These are phyloP conservation scores for Orius insidiosus DNA, from an alignment of 1,140 invertebrate genomes.

Conservation along the genomic window DNA sequence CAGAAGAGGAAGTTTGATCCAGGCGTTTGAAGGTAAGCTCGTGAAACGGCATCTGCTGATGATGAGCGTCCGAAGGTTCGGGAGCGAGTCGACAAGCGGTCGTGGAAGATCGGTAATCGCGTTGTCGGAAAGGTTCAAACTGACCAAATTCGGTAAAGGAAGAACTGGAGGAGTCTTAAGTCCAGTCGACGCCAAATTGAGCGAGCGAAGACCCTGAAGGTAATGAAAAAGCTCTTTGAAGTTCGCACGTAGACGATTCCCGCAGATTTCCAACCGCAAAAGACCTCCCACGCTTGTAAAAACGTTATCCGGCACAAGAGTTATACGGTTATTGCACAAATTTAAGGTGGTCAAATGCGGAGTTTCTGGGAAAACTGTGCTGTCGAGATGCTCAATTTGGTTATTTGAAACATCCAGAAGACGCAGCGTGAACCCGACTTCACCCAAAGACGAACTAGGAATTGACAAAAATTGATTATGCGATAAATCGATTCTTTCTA, in stretches of 20 bases:
- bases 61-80: slow-evolving; percentile 41
- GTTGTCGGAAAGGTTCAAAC: slow-evolving; percentile 59
- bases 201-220: slow-evolving; percentile 55
- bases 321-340: slow-evolving; percentile 62
- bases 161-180: slow-evolving; percentile 52
- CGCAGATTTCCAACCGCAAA: slow-evolving; percentile 58
- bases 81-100: slow-evolving; percentile 38
- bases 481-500: slow-evolving; percentile 63
- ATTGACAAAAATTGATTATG: slow-evolving; percentile 59
- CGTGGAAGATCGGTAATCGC: slow-evolving; percentile 41
- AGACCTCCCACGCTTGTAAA: slow-evolving; percentile 65
- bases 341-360: slow-evolving; percentile 58
- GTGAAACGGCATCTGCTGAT: slow-evolving; percentile 46
- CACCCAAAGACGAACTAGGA: slow-evolving; percentile 47
- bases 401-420: slow-evolving; percentile 64
- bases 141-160: slow-evolving; percentile 48
- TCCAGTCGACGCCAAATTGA: slow-evolving; percentile 55
- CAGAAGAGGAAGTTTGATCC: slow-evolving; percentile 34
- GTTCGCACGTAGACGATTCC: slow-evolving; percentile 65
- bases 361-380: slow-evolving; percentile 66
- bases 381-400: slow-evolving; percentile 69
- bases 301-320: slow-evolving; percentile 72
- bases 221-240: slow-evolving; percentile 79
- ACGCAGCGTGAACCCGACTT: slow-evolving; percentile 53
- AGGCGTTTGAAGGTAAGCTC: slow-evolving; percentile 42